Conservation (phyloP, 2,888 invertebrate species). For the Crioceris asparagi region DNA sequence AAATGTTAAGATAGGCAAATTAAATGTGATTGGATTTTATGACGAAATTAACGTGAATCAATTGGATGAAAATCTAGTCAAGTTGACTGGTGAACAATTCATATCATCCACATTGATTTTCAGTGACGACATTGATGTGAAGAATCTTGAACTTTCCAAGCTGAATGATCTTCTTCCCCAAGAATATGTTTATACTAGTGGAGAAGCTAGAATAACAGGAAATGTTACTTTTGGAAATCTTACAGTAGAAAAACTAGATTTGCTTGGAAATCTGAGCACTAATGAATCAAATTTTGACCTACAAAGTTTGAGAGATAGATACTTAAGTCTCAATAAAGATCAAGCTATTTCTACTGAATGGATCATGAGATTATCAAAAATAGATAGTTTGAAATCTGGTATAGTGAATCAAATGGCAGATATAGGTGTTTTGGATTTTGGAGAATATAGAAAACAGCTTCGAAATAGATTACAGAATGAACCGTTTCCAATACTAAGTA, state of each 20-base stretch:
- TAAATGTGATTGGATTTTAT: constrained; percentile 36
- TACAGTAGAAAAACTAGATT: constrained; percentile 9
- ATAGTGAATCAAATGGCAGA: constrained; percentile 35
- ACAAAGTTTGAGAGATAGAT: constrained; percentile 24
- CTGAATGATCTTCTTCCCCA: constrained; percentile 34
- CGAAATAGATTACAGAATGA: too few species aligned
- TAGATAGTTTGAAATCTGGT: constrained; percentile 21
- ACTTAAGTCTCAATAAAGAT: constrained; percentile 31
- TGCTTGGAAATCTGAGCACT: constrained; percentile 31
- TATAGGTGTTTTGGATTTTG: not conserved
- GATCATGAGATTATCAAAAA: constrained; percentile 28
- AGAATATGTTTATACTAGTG: constrained; percentile 24
- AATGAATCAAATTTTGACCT: constrained; percentile 31
- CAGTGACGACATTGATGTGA: constrained; percentile 24
- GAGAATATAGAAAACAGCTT: too few species aligned
- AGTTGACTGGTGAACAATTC: constrained; percentile 35
- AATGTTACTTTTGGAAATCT: constrained; percentile 11
- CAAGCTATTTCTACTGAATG: constrained; percentile 32
- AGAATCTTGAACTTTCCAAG: constrained; percentile 32
- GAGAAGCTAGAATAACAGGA: constrained; percentile 12
- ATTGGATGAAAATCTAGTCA: constrained; percentile 36
- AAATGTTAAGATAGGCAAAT: constrained; percentile 38
- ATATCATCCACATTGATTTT: constrained; percentile 36
- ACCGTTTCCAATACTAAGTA: not conserved
- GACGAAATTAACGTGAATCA: constrained; percentile 38